Evolutionary conservation across 1,140 invertebrate species (phyloP).

Genomic region (Brachionus paranguensis): DNA sequence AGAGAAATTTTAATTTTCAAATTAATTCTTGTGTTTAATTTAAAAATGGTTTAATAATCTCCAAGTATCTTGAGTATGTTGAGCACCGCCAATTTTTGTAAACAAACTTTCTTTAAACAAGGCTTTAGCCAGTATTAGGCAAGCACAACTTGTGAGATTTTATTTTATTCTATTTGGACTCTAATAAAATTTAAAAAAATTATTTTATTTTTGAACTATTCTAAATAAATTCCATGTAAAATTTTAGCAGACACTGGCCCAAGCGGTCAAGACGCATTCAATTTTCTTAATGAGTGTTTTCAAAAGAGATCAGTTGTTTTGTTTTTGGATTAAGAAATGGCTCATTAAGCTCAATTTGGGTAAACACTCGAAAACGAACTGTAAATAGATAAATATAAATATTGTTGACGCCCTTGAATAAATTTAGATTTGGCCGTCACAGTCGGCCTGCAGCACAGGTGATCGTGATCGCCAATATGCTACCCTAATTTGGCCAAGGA

Average conservation of each 20-base stretch:
- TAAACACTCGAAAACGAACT: background rate
- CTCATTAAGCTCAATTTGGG: background rate
- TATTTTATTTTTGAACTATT: background rate
- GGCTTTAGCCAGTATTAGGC: background rate
- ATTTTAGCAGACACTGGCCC: background rate
- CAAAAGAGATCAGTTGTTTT: background rate
- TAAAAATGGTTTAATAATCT: background rate
- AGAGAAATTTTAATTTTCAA: background rate
- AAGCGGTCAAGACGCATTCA: background rate
- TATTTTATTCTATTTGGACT: background rate
- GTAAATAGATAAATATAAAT: background rate
- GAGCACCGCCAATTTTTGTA: background rate
- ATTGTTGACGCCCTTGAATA: background rate
- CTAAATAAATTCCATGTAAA: background rate
- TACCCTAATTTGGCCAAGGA: background rate
- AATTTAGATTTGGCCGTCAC: background rate
- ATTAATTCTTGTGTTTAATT: background rate
- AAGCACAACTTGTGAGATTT: background rate
- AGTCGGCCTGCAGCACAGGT: background rate
- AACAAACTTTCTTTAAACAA: background rate
- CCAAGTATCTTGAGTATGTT: background rate
- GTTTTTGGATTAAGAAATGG: background rate
- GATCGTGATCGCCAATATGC: background rate
- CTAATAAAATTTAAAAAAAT: background rate
- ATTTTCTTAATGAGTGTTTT: background rate